Conservation (phyloP, 2,888 invertebrate genomes). For the Bellardia bayeri region DNA sequence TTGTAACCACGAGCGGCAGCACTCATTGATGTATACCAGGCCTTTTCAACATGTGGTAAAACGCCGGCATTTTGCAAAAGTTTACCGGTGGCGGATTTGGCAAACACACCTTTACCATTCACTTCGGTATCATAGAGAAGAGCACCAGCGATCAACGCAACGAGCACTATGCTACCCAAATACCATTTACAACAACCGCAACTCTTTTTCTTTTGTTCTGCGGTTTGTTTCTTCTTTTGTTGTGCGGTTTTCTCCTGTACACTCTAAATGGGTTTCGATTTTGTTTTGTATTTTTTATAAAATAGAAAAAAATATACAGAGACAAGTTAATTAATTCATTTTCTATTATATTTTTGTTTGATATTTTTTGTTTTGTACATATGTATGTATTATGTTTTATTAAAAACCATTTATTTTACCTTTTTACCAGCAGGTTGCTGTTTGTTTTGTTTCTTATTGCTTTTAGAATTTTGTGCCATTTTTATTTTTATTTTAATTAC, state of each 20-base stretch:
- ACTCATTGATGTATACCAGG: conserved; percentile 87
- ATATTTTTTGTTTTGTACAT: neutral
- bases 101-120: conserved; percentile 88
- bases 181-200: conserved; percentile 87
- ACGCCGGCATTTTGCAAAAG: conserved; percentile 88
- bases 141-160: conserved; percentile 86
- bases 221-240: conserved; percentile 81
- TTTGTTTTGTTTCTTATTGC: conserved; percentile 83
- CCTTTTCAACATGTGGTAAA: conserved; percentile 87
- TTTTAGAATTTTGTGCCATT: conserved; percentile 84
- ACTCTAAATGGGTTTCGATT: conserved; percentile 72
- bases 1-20: conserved; percentile 87
- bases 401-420: conserved; percentile 76
- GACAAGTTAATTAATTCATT: conserved; percentile 28
- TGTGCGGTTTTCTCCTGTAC: conserved; percentile 81
- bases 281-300: conserved; percentile 14
- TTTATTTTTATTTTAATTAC: conserved; percentile 72
- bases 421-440: conserved; percentile 79
- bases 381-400: neutral
- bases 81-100: conserved; percentile 88
- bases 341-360: conserved; percentile 8
- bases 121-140: conserved; percentile 88
- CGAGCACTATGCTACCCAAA: conserved; percentile 87
- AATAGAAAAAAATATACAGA: conserved; percentile 17
- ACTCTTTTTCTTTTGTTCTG: conserved; percentile 77